Conservation (phyloP, 2,797 vertebrate genomes). For the Nannoperca australis region DNA sequence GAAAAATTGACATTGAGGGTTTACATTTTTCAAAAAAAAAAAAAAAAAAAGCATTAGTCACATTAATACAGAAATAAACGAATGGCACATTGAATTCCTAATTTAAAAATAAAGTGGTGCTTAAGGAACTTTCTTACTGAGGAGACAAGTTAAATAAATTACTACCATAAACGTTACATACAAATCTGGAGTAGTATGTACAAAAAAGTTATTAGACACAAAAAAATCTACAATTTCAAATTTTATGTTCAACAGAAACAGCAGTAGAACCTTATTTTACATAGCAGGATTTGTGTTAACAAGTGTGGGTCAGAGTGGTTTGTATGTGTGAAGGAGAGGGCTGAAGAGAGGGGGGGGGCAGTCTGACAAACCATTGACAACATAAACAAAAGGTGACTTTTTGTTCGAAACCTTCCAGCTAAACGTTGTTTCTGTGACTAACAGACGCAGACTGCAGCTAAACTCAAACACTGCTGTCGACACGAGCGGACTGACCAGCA, state of each 20-base stretch:
- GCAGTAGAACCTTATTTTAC: constrained; percentile 83
- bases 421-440: constrained; percentile 54
- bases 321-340: constrained; percentile 15
- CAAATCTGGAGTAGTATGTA: constrained; percentile 89
- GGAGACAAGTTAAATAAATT: constrained; percentile 90
- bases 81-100: constrained; percentile 88
- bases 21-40: constrained; percentile 61
- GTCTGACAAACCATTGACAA: constrained; percentile 26
- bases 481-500: not conserved
- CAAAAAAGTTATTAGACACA: constrained; percentile 85
- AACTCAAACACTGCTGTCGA: constrained; percentile 64
- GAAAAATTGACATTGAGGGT: constrained; percentile 58
- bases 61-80: constrained; percentile 87
- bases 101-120: constrained; percentile 84
- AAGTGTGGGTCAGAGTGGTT: constrained; percentile 40
- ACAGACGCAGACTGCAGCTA: constrained; percentile 62
- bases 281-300: constrained; percentile 62
- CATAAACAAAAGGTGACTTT: constrained; percentile 34
- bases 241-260: constrained; percentile 77
- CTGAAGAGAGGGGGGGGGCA: constrained; percentile 1
- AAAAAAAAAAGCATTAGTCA: constrained; percentile 81
- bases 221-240: constrained; percentile 85
- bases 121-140: constrained; percentile 81
- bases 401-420: constrained; percentile 65
- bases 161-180: constrained; percentile 88